Base-by-base conservation (phyloP, 2,797 vertebrate species). In the Cygnus olor region DNA sequence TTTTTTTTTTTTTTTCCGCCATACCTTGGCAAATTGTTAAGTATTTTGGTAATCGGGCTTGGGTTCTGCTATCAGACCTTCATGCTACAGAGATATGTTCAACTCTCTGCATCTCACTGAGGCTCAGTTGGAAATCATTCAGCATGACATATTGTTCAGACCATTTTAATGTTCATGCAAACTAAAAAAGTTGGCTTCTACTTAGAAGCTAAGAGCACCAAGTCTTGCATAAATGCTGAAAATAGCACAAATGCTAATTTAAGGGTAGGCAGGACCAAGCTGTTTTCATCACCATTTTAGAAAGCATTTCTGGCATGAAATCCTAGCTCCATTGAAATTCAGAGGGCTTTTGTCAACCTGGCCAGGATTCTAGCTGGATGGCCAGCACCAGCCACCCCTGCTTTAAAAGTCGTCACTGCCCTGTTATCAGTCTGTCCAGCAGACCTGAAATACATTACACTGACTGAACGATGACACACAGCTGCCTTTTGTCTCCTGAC, bases 381-480 rank as follows among this genome's bases (percentile, higher is more conserved):
- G 47, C 47, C 47, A 76, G 65, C 66, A 91, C n/a, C 28, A 70
- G 25, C 8, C 49, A 40, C 20, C 74, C 44, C 38, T 18, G 61
- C n/a, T 44, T 44, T 54, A 57, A 32, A 54, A 53, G 24, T 63
- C 56, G 36, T 51, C 54, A 34, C 60, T 92, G 54, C 36, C 32
- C 42, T 65, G 4, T 3, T 54, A 38, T n/a, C 65, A 15, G 21
- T 11, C 49, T 30, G 28, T 44, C 69, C 20, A 40, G 45, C 42
- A 53, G 68, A 42, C 19, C 51, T 24, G 5, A 2, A 15, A 10
- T 1, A 5, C 32, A 40, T 14, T 42, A 42, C 57, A 22, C 2
- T 0, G n/a, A 57, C 49, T 38, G 38, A 38, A 30, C 14, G 25
- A 6, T 0, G 16, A 28, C 66, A 38, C 57, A 1, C 38, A 51